Evolutionary conservation across 2,797 vertebrate genomes (phyloP), one percentile per base, ranked within the genome.

Genomic region (Brachymystax lenok): DNA sequence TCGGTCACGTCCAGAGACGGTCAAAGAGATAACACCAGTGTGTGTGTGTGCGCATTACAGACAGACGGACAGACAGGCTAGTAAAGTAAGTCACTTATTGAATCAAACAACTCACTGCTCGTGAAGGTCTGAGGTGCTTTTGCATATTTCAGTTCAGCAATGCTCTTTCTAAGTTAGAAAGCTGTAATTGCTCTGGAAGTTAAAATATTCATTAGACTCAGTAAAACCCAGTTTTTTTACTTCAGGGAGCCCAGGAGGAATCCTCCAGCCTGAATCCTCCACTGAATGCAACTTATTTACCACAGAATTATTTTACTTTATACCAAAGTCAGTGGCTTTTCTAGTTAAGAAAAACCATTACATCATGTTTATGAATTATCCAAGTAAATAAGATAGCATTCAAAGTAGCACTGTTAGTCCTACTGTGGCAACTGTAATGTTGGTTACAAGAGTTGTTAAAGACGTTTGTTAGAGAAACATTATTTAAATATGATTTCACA

Each of bases 201-300:
- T 93, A 74, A 93, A 92, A 92, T 92, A 93, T 93, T 92, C 85
- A 92, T 89, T 79, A 88, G 78, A 86, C 83, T 85, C 88, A 81
- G 89, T 89, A 89, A 71, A 66, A 91, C 81, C 82, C 83, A 51
- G 64, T 69, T 13, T 66, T 89, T 90, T 88, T 73, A 86, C 83
- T 88, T 73, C 30, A 35, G 71, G 30, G 17, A 61, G 52, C 51
- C 12, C 7, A 71, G 16, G 24, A 54, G 24, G 6, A 17, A 6
- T 17, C 24, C 51, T 24, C 21, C 3, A 51, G 40, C 40, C 40
- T 13, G 10, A 46, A 3, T 12, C 40, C 3, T 46, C 40, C 8
- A 46, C 7, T 46, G 40, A 46, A 46, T 46, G 40, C 12, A 12
- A 46, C 40, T 46, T 46, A 46, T 46, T 46, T 46, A 3, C 3